phyloP scores from a whole-genome alignment of 2,113 vertebrate species.

The Odocoileus virginianus region DNA sequence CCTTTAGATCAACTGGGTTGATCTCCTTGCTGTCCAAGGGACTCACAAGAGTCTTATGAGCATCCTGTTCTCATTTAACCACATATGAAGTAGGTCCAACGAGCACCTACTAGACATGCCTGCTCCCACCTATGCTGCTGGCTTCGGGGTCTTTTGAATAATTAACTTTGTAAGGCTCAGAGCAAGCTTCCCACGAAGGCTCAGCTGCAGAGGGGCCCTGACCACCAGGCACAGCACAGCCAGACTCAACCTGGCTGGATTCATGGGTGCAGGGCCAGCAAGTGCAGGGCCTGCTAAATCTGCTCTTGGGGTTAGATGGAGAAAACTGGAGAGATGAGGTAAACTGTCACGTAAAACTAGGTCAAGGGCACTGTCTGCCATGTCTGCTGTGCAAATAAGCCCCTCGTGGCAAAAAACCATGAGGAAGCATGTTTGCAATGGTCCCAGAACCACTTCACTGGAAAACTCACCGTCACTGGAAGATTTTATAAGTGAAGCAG shows the following conservation, averaged over 20 bases:
- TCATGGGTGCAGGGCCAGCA: neutral
- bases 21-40: neutral
- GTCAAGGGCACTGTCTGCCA: rapidly evolving
- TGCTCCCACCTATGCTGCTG: neutral
- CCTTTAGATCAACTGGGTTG: neutral
- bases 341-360: rapidly evolving
- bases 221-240: rapidly evolving
- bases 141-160: neutral
- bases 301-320: neutral
- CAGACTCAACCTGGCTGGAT: too few species aligned
- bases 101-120: rapidly evolving
- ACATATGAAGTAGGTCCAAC: neutral
- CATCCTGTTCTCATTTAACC: neutral
- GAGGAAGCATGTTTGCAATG: rapidly evolving
- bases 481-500: rapidly evolving
- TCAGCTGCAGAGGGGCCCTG: neutral
- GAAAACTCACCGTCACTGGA: rapidly evolving
- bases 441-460: neutral
- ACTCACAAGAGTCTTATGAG: neutral
- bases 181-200: neutral
- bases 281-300: neutral
- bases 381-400: neutral
- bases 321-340: neutral
- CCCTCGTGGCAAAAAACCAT: neutral
- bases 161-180: neutral